phyloP scores from a whole-genome alignment of 2,888 invertebrate genomes.

The Branchinecta sandiegonensis region DNA sequence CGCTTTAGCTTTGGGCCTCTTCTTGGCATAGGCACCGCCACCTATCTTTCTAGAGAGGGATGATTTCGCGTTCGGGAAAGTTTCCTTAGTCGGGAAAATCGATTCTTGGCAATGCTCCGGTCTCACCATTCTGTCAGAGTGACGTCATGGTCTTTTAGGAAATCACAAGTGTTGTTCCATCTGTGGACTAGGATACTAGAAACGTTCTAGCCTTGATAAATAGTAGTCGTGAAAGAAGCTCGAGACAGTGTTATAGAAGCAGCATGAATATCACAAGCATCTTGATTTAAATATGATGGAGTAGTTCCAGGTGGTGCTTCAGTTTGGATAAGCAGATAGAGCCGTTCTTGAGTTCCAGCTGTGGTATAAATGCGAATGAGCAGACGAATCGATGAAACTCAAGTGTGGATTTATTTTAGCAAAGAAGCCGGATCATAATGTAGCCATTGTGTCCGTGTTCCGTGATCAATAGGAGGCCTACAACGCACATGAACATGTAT shows the following conservation, averaged over 20 bases:
- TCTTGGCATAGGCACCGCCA: too few relatives aligned
- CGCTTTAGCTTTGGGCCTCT: too few relatives aligned
- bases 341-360: too few relatives aligned
- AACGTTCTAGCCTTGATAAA: background rate
- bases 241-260: background rate
- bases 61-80: background rate
- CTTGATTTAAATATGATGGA: background rate
- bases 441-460: background rate
- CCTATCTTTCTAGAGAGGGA: too few relatives aligned
- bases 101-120: conserved; percentile 6
- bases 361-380: too few relatives aligned
- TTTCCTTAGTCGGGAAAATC: conserved; percentile 11
- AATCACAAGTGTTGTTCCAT: conserved; percentile 3
- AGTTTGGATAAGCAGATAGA: background rate
- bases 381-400: too few relatives aligned
- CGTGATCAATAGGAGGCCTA: background rate
- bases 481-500: background rate
- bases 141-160: background rate
- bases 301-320: background rate
- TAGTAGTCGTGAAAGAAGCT: too few relatives aligned
- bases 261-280: background rate
- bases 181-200: conserved; percentile 2
- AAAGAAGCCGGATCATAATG: too few relatives aligned
- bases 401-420: too few relatives aligned
- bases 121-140: background rate